A percentile compares a stretch with the other conserved stretches of the same genome.
Evolutionary conservation across 2,797 vertebrate genomes (phyloP).

Genomic region (Enteromius paludinosus): DNA sequence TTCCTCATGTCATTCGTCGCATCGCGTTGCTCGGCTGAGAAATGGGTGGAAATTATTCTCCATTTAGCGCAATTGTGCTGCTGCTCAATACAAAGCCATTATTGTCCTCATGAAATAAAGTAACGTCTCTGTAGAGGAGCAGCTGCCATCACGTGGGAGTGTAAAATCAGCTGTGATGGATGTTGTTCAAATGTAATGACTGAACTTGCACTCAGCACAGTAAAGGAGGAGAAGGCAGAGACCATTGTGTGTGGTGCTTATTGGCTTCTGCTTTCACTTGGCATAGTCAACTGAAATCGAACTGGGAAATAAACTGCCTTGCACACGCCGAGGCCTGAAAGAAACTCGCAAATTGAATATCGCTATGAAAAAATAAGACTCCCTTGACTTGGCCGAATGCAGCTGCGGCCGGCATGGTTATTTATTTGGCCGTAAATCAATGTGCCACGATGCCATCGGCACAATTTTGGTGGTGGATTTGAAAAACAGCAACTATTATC

Average conservation of each 20-base stretch:
- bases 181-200: slow-evolving; percentile 53
- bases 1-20: slow-evolving; percentile 4
- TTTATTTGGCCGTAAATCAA: slow-evolving; percentile 28
- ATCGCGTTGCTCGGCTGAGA: slow-evolving; percentile 38
- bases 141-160: slow-evolving; percentile 24
- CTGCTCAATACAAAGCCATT: slow-evolving; percentile 55
- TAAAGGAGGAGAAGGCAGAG: slow-evolving; percentile 44
- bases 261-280: slow-evolving; percentile 50
- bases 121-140: slow-evolving; percentile 48
- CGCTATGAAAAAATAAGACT: slow-evolving; percentile 23
- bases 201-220: slow-evolving; percentile 48
- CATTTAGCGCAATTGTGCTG: slow-evolving; percentile 52
- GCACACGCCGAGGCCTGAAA: slow-evolving; percentile 10
- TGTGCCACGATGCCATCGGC: background rate
- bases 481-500: slow-evolving; percentile 36
- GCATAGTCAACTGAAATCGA: slow-evolving; percentile 53
- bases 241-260: slow-evolving; percentile 47
- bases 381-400: slow-evolving; percentile 18
- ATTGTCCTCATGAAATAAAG: slow-evolving; percentile 50
- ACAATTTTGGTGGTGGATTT: slow-evolving; percentile 35
- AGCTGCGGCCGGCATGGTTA: slow-evolving; percentile 5
- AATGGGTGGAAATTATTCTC: slow-evolving; percentile 50
- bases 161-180: slow-evolving; percentile 53
- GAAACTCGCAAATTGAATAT: slow-evolving; percentile 54
- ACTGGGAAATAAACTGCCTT: slow-evolving; percentile 50